phyloP scores from a whole-genome alignment of 2,113 vertebrate genomes.

The Austrofundulus limnaeus region DNA sequence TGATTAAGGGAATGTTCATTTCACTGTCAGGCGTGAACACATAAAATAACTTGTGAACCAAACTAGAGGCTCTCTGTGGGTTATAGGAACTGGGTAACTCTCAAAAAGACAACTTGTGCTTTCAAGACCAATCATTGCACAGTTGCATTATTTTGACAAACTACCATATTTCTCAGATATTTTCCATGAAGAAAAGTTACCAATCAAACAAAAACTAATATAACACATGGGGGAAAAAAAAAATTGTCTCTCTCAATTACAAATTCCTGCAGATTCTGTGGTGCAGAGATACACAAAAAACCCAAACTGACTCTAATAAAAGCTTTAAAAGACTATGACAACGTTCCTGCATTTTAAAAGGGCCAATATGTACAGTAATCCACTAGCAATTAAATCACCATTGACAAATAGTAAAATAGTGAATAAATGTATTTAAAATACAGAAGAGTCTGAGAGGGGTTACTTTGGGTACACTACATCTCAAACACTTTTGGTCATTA shows the following conservation, averaged over 20 bases:
- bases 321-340: background rate
- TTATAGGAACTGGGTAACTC: background rate
- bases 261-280: background rate
- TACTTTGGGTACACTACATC: background rate
- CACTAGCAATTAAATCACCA: background rate
- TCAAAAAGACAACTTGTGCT: background rate
- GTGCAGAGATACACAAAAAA: background rate
- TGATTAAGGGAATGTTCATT: background rate
- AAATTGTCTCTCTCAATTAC: background rate
- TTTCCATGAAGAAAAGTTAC: background rate
- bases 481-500: conserved; percentile 25
- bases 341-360: background rate
- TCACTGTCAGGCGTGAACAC: background rate
- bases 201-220: background rate
- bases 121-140: background rate
- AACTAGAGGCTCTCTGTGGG: background rate
- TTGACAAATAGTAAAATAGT: background rate
- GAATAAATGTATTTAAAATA: background rate
- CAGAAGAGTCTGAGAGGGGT: background rate
- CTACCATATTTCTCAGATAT: background rate
- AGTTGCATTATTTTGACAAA: background rate
- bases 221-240: background rate
- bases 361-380: background rate
- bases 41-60: background rate
- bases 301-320: background rate